phyloP scores from a whole-genome alignment of 2,113 vertebrate species.

The Macroglossus sobrinus region DNA sequence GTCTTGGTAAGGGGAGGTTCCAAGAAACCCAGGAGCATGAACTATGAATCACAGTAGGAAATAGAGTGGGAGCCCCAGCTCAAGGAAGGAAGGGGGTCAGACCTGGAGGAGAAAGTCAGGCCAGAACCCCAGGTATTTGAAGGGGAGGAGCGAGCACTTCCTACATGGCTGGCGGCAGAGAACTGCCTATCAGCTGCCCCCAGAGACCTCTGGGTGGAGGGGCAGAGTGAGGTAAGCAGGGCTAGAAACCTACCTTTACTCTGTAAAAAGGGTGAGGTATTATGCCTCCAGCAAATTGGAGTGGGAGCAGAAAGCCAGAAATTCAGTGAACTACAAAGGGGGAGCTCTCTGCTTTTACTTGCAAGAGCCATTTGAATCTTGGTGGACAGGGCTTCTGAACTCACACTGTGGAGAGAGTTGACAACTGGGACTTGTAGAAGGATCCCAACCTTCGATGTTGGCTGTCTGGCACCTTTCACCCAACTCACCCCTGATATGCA shows the following conservation, averaged over 20 bases:
- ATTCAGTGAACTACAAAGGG: neutral
- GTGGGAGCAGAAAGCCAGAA: neutral
- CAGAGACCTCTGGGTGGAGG: fast-evolving
- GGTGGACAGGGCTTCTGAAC: neutral
- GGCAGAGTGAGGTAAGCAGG: neutral
- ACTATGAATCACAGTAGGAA: neutral
- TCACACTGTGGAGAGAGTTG: neutral
- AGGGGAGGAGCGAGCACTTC: fast-evolving
- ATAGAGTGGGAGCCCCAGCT: neutral
- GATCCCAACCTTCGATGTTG: neutral
- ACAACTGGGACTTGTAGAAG: neutral
- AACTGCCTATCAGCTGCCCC: neutral
- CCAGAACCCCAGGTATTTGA: neutral
- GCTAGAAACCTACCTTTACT: neutral
- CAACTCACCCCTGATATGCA: too few species aligned
- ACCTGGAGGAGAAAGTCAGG: neutral
- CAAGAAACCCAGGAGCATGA: neutral
- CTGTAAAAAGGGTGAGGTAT: neutral
- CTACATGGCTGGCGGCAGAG: neutral
- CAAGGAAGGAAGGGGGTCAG: neutral
- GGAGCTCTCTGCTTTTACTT: neutral
- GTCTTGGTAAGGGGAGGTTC: neutral
- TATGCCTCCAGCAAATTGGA: neutral
- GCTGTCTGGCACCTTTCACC: neutral
- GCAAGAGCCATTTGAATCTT: neutral